A percentile compares a stretch with the other conserved stretches of the same genome.
These are phyloP conservation scores for Psittacula derbiana DNA, from an alignment of 2,797 vertebrate genomes.

Conservation along the genomic window DNA sequence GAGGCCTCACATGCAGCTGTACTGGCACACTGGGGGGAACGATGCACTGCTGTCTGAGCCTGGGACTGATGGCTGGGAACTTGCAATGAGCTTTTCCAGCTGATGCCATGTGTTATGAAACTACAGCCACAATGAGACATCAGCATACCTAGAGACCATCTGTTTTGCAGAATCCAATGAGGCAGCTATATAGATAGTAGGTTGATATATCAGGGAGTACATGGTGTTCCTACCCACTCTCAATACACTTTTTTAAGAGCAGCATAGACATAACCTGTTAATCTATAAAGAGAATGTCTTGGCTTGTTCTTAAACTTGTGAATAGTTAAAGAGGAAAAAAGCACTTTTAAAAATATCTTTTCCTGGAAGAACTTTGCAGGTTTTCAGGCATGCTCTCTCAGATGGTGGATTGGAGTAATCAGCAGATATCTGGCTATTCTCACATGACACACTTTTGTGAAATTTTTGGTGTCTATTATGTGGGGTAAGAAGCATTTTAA, in stretches of 20 bases:
- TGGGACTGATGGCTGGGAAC: not conserved
- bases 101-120: not conserved
- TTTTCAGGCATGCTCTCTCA: not conserved
- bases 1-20: not conserved
- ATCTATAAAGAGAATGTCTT: not conserved
- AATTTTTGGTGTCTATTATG: not conserved
- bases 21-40: accelerated
- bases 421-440: not conserved
- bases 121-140: not conserved
- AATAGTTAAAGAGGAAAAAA: not conserved
- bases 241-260: not conserved
- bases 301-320: not conserved
- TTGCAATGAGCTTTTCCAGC: not conserved
- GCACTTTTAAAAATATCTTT: not conserved
- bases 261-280: not conserved
- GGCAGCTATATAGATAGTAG: not conserved
- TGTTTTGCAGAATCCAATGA: not conserved
- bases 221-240: not conserved
- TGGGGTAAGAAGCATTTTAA: not conserved
- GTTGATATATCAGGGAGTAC: not conserved
- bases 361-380: not conserved
- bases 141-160: not conserved
- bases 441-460: not conserved
- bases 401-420: not conserved
- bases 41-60: not conserved